Base-by-base conservation (phyloP, 2,797 vertebrate species). In the Xenops minutus region DNA sequence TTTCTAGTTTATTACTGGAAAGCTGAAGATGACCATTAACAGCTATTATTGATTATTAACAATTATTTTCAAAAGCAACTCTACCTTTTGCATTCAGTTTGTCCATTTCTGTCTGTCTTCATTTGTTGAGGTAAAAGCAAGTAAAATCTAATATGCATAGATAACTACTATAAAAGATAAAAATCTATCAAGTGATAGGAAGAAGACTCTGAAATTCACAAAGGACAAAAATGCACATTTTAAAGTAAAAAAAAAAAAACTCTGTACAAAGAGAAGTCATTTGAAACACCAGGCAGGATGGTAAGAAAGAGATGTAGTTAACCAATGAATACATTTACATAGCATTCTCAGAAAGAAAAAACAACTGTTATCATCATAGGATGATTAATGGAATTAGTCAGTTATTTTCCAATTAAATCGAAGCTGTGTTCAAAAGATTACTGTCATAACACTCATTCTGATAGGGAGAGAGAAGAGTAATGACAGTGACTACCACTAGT, bases 351-450 rank as follows among this genome's bases (percentile, higher is more conserved):
- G 30, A 81, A 83, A 80, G 21, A 41, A 80, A 63, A 76, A 54
- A 3, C n/a, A 39, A 9, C 1, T 0, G 4, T 84, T 52, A 20
- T 5, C 26, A 56, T 88, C 62, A 54, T 14, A 15, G 41, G 3
- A 3, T 88, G 69, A 88, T 90, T 90, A 88, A 90, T 89, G 56
- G 22, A 81, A 63, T 73, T 88, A 88, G 48, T 89, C 44, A 84
- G 51, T 77, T 92, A 67, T 90, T 95, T 95, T 75, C 37, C 54
- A 88, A 16, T 69, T 63, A 56, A 79, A 67, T 8, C 83, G n/a
- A 80, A 88, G 14, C 21, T 56, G 4, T 84, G 11, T 41, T 87
- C 9, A 71, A 46, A 90, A 72, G 48, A 46, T 78, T 49, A 72
- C 10, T 81, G 17, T 63, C 37, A 80, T n/a, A 32, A 48, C 78